These are phyloP conservation scores for Chelmon rostratus DNA, from an alignment of 2,797 vertebrate genomes.

Conservation along the genomic window DNA sequence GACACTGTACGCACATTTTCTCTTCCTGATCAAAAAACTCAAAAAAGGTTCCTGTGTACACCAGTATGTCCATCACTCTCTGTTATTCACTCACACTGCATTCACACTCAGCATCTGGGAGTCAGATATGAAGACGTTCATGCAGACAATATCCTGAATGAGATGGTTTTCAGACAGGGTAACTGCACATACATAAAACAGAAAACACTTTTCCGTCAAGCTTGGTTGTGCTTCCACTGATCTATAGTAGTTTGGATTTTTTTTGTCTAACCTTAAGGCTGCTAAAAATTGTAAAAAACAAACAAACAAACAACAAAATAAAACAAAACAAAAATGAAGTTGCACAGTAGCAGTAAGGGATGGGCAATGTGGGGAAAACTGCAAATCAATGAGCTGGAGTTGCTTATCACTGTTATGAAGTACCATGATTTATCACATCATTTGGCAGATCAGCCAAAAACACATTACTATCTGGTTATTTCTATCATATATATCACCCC, in stretches of 20 bases:
- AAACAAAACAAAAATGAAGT: no score
- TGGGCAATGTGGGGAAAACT: neutral
- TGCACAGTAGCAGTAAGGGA: no score
- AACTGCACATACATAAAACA: neutral
- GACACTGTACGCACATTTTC: neutral
- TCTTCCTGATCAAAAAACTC: neutral
- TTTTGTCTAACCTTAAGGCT: neutral
- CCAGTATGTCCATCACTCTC: neutral
- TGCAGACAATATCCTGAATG: neutral
- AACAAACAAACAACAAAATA: no score
- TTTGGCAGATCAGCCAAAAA: neutral
- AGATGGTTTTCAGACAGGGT: no score
- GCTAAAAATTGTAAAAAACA: neutral
- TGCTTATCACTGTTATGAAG: conserved; percentile 1
- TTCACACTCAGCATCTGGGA: neutral
- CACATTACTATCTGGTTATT: neutral
- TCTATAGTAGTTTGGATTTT: neutral
- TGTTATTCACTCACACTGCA: neutral
- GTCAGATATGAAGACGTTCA: neutral
- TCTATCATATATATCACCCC: neutral
- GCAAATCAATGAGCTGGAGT: neutral
- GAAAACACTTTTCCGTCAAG: neutral
- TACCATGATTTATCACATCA: neutral
- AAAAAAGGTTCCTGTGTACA: neutral
- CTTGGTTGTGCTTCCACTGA: neutral